Evolutionary conservation across 1,140 invertebrate genomes (phyloP).

Genomic region (Coenobita brevimanus): DNA sequence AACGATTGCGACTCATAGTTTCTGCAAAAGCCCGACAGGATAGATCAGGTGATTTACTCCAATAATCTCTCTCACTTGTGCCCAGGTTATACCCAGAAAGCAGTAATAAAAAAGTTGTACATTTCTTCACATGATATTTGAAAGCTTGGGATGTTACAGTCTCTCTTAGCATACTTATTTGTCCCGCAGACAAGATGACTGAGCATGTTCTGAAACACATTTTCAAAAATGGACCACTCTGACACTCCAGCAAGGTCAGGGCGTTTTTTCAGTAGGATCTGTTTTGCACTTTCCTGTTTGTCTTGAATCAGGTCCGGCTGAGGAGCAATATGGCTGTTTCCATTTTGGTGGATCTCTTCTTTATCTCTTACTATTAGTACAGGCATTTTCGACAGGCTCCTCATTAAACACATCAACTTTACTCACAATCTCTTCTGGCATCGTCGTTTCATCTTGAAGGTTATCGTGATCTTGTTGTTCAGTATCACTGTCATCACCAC

Average conservation of each 20-base stretch:
- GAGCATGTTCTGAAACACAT: conserved; percentile 30
- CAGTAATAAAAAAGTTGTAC: conserved; percentile 24
- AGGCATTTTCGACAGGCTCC: conserved; percentile 6
- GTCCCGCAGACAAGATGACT: conserved; percentile 21
- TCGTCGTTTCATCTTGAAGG: neutral
- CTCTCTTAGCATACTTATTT: conserved; percentile 39
- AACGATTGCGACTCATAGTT: conserved; percentile 46
- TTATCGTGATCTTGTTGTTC: conserved; percentile 33
- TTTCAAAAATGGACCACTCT: conserved; percentile 32
- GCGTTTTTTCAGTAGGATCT: neutral
- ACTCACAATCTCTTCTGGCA: conserved; percentile 13
- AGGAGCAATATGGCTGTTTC: conserved; percentile 19
- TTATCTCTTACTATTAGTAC: neutral
- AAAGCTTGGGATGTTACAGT: conserved; percentile 5
- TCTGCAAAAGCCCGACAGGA: conserved; percentile 30
- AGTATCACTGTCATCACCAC: conserved; percentile 38
- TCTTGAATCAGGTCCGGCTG: conserved; percentile 18
- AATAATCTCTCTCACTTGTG: conserved; percentile 43
- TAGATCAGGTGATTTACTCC: conserved; percentile 19
- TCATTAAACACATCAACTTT: conserved; percentile 37
- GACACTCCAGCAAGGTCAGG: conserved; percentile 19
- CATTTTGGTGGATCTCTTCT: conserved; percentile 10
- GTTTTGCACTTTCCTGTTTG: conserved; percentile 4
- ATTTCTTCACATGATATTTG: conserved; percentile 39
- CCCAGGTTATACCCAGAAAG: conserved; percentile 29